Base-by-base conservation (phyloP, 2,113 vertebrate species). In the Henicopernis longicauda region DNA sequence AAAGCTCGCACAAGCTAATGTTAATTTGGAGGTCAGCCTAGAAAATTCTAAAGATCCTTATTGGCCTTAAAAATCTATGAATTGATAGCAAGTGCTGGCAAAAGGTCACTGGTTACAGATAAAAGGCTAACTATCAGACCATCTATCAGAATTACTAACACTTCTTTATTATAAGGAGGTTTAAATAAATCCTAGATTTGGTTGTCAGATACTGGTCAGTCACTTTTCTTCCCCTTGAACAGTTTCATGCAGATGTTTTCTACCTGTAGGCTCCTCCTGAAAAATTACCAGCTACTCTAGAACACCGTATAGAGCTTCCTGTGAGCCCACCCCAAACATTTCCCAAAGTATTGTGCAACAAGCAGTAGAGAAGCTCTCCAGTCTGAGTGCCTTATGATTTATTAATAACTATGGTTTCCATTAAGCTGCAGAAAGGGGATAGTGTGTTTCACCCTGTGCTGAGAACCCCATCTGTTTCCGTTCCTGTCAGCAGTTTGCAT, bases 401-500 rank as follows among this genome's bases (percentile, higher is more conserved):
- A 98, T 97, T 94, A 95, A 95, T 67, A 85, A 66, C 66, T 88
- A 59, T 82, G 16, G 29, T 81, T 96, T 95, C 97, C 97, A 97
- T 98, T 97, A 97, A 96, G 93, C 86, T 89, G 94, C 36, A 69
- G 96, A 94, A 95, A 97, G 91, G 97, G 96, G 94, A 92, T 90
- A 89, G 95, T 80, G 94, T 95, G 89, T 94, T 97, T 97, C 94
- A 90, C 90, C 72, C 96, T 58, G 6, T 96, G 93, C 98, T 96
- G 97, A 97, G 96, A 97, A 97, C 97, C 94, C 96, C 93, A 96
- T 98, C 97, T 97, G 95, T 98, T 98, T 98, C 98, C 93, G 57
- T 98, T 98, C 91, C 96, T 98, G 98, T 97, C 96, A 97, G 97
- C 98, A 96, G 97, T 98, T 98, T 98, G 98, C 97, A 97, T 98